A percentile compares a stretch with the other conserved stretches of the same genome.
phyloP scores from a whole-genome alignment of 64 coral and sea anemone genomes.

The Stichodactyla helianthus region DNA sequence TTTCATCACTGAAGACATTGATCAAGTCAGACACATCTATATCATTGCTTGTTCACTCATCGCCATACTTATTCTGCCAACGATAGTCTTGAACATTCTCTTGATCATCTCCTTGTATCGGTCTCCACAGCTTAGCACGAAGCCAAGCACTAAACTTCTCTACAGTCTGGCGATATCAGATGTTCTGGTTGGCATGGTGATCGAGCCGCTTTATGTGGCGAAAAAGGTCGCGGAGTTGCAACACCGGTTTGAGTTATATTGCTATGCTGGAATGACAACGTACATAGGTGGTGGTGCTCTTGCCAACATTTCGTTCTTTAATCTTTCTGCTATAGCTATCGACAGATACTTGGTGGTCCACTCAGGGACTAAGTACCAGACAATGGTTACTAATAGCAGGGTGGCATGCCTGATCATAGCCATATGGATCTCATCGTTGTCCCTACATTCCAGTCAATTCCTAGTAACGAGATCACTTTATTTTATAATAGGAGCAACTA shows the following conservation, averaged over 20 bases:
- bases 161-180: too few species aligned
- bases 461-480: neutral
- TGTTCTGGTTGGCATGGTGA: too few species aligned
- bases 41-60: too few species aligned
- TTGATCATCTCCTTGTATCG: too few species aligned
- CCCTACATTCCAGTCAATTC: neutral
- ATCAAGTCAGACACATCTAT: too few species aligned
- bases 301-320: conserved; percentile 9
- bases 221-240: neutral
- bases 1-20: too few species aligned
- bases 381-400: conserved; percentile 23
- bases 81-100: too few species aligned
- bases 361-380: conserved; percentile 13
- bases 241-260: neutral
- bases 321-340: conserved; percentile 21
- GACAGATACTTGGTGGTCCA: conserved; percentile 38
- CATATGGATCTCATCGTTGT: neutral
- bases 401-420: conserved; percentile 3
- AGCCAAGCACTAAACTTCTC: too few species aligned
- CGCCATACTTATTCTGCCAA: too few species aligned
- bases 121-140: too few species aligned
- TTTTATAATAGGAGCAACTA: neutral
- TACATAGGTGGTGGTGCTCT: conserved; percentile 8
- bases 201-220: neutral
- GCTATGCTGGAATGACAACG: neutral